Percentiles rank a stretch among this genome's conserved stretches.
These are phyloP conservation scores for Dasyprocta punctata DNA, from an alignment of 2,113 vertebrate genomes.

Conservation along the genomic window DNA sequence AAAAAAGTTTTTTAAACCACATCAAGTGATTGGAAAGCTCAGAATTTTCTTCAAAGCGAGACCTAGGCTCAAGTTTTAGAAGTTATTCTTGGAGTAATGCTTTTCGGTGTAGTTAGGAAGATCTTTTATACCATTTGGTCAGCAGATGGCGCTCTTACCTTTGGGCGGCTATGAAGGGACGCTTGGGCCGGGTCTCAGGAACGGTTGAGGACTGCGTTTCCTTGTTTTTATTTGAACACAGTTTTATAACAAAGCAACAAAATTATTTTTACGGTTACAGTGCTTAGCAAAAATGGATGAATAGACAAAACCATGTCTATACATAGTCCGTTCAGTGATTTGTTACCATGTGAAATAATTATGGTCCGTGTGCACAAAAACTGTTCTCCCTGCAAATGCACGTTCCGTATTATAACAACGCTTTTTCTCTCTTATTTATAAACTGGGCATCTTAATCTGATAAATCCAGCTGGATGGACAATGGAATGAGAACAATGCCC, in stretches of 20 bases:
- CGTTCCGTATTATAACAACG: constrained; percentile 38
- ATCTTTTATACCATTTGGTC: background rate
- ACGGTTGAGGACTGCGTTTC: constrained; percentile 34
- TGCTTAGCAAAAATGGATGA: constrained; percentile 42
- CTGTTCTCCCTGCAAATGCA: constrained; percentile 18
- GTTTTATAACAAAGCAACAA: constrained; percentile 58
- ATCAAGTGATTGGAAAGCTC: background rate
- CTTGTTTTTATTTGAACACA: constrained; percentile 61
- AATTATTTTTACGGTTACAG: constrained; percentile 67
- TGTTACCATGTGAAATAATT: constrained; percentile 62
- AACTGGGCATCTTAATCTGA: constrained; percentile 70
- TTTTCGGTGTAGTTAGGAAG: background rate
- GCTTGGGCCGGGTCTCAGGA: background rate
- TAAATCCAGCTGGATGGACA: constrained; percentile 76
- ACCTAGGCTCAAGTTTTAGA: background rate
- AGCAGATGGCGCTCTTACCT: constrained; percentile 75
- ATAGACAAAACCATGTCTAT: constrained; percentile 58
- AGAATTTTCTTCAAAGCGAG: background rate
- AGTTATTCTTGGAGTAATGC: background rate
- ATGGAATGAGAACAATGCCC: constrained; percentile 69
- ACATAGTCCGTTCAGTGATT: constrained; percentile 63
- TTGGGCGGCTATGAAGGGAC: background rate
- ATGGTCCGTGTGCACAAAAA: constrained; percentile 41
- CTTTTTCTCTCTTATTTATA: constrained; percentile 69
- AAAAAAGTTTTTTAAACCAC: background rate